Evolutionary conservation across 2,113 vertebrate species (phyloP).

Genomic region (Raphicerus campestris): DNA sequence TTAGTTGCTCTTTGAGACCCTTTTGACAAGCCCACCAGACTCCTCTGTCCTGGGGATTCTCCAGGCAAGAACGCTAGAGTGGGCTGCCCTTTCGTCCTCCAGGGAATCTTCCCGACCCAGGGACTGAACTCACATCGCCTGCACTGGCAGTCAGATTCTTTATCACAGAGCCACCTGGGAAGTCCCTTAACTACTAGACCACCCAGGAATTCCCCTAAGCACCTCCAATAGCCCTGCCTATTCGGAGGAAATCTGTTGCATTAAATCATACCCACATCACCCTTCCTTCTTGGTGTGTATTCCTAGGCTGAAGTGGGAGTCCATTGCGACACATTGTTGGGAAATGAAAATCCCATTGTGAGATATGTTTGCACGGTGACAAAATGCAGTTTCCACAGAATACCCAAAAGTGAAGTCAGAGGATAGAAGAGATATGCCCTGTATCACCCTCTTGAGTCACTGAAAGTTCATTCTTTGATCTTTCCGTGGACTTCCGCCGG

Average conservation of each 20-base stretch:
- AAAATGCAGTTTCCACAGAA: constrained; percentile 92
- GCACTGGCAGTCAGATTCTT: not conserved
- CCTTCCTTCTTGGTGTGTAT: constrained; percentile 89
- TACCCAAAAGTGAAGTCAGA: constrained; percentile 93
- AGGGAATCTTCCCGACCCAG: not conserved
- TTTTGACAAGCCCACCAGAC: not conserved
- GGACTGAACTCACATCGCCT: not conserved
- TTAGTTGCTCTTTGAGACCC: not conserved
- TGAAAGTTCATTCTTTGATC: constrained; percentile 88
- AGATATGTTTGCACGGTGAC: constrained; percentile 91
- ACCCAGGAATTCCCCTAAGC: constrained; percentile 78
- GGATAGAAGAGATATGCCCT: constrained; percentile 92
- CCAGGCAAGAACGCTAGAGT: not conserved
- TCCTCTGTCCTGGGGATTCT: not conserved
- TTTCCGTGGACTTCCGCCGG: constrained; percentile 86
- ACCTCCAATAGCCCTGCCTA: constrained; percentile 88
- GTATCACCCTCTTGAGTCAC: constrained; percentile 90
- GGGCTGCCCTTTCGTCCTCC: not conserved
- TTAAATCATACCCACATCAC: constrained; percentile 90
- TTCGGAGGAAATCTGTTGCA: constrained; percentile 89
- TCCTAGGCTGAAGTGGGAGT: constrained; percentile 90
- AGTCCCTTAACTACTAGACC: not conserved
- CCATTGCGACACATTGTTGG: constrained; percentile 83
- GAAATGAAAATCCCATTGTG: constrained; percentile 79
- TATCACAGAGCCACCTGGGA: not conserved